A percentile compares a stretch with the other conserved stretches of the same genome.
These are phyloP conservation scores for Cephus pulcher DNA, from an alignment of 2,888 invertebrate genomes.

Conservation along the genomic window DNA sequence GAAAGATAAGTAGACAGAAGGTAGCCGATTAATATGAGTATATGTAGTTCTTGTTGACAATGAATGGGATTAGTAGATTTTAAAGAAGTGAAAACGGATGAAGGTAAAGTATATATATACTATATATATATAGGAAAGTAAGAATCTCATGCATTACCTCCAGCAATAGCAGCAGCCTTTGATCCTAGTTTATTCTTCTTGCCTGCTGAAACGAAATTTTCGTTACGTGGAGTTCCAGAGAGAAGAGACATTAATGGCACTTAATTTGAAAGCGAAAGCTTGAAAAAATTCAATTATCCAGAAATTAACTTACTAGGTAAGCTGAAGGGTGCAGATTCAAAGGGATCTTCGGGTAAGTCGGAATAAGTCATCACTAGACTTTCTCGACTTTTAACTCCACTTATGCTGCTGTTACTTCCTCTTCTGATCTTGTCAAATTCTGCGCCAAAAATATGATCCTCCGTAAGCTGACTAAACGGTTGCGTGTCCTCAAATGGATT, in stretches of 20 bases:
- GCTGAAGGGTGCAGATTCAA: slow-evolving; percentile 86
- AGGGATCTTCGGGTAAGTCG: slow-evolving; percentile 77
- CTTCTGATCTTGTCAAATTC: slow-evolving; percentile 85
- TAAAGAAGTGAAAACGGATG: slow-evolving; percentile 32
- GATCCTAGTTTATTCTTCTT: slow-evolving; percentile 64
- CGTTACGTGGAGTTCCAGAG: not conserved
- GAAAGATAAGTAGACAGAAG: not conserved
- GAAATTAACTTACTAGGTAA: slow-evolving; percentile 71
- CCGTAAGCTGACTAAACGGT: slow-evolving; percentile 80
- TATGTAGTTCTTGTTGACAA: not conserved
- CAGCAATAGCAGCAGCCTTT: slow-evolving; percentile 62
- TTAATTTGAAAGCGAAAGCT: slow-evolving; percentile 1
- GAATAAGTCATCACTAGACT: slow-evolving; percentile 76
- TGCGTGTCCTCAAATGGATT: slow-evolving; percentile 84
- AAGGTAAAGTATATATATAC: slow-evolving; percentile 25
- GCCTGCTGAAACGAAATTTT: slow-evolving; percentile 49
- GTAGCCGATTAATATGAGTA: not conserved
- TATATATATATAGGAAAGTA: slow-evolving; percentile 37
- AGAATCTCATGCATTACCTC: slow-evolving; percentile 67
- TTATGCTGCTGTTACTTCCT: slow-evolving; percentile 82
- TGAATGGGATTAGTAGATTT: slow-evolving; percentile 26
- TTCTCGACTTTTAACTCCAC: slow-evolving; percentile 77
- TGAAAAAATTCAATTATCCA: slow-evolving; percentile 27
- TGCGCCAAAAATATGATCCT: slow-evolving; percentile 85
- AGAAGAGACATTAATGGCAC: not conserved